Base-by-base conservation (phyloP, 2,888 invertebrate species). In the Campoletis raptor region DNA sequence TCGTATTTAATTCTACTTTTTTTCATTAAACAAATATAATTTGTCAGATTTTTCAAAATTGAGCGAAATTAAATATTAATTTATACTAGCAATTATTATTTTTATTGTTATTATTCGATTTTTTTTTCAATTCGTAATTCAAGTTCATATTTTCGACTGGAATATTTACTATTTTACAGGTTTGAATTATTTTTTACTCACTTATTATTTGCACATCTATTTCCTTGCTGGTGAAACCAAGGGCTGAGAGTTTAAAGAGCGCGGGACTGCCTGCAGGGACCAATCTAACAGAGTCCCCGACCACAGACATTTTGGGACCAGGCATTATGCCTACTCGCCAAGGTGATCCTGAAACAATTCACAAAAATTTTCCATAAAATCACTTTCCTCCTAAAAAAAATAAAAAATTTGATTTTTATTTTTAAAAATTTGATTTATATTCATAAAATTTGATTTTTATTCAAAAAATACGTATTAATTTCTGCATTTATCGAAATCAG, bases 321-420 rank as follows among this genome's bases (percentile, higher is more conserved):
- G 97, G 96, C 97, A 98, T 97, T 94, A 98, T 97, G 95, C 97
- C 97, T 93, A 98, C 97, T 95, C 97, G 97, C 98, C 98, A 98
- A 95, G 98, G 98, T 95, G 98, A 98, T 92, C 98, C 98, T 98
- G 95, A 79, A 95, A 95, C 87, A 78, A 84, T 90, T 89, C 90
- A 72, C 83, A 83, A 81, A 37, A 37, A 64, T 74, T 24, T 0
- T 69, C 21, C 12, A 45, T 57, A 15, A 81, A 72, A 30, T 30
- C 1, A 67, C 52, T 76, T 73, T 4, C 24, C 54, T 24, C 9
- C 64, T 24, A 42, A 30, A 30, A 15, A 30, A 15, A 30, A 30
- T 0, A 5, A 30, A 61, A 30, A 0, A 21, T 7, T 61, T 61
- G 0, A 15, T 61, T 3, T 30, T 24, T 12, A 12, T 57, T 57